These are phyloP conservation scores for Diacarnus erythraeanus DNA, from an alignment of 37 sponge, comb jelly and placozoan species.

Conservation along the genomic window DNA sequence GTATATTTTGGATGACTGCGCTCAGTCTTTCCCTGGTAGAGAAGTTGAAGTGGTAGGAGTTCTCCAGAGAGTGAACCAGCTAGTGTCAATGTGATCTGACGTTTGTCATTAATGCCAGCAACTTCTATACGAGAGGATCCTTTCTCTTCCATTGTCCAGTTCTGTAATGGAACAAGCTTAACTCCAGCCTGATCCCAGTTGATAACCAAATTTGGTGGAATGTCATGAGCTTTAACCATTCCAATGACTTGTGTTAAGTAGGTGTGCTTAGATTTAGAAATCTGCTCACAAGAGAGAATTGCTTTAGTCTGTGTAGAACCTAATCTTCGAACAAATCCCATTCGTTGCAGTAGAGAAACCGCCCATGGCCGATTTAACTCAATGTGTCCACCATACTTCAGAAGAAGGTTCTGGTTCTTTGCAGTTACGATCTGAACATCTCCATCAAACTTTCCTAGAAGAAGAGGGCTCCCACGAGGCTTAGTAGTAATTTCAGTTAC, in stretches of 20 bases:
- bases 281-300: not conserved
- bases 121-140: conserved; percentile 13
- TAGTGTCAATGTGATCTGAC: conserved; percentile 55
- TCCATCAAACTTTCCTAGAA: too few relatives aligned
- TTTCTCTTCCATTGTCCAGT: conserved; percentile 51
- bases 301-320: conserved; percentile 17
- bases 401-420: too few relatives aligned
- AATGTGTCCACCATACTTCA: too few relatives aligned
- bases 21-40: too few relatives aligned
- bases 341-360: conserved; percentile 1
- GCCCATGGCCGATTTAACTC: too few relatives aligned
- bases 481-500: not conserved
- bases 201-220: conserved; percentile 25
- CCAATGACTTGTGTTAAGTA: conserved; percentile 27
- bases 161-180: conserved; percentile 28
- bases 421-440: too few relatives aligned
- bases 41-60: too few relatives aligned
- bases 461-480: too few relatives aligned
- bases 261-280: conserved; percentile 27
- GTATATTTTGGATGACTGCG: too few relatives aligned
- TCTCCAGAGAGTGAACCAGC: too few relatives aligned
- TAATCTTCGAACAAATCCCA: conserved; percentile 43
- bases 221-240: conserved; percentile 13
- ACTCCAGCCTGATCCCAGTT: conserved; percentile 69
- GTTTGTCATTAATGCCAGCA: conserved; percentile 44